These are phyloP conservation scores for Merluccius polli DNA, from an alignment of 2,797 vertebrate genomes.

Conservation along the genomic window DNA sequence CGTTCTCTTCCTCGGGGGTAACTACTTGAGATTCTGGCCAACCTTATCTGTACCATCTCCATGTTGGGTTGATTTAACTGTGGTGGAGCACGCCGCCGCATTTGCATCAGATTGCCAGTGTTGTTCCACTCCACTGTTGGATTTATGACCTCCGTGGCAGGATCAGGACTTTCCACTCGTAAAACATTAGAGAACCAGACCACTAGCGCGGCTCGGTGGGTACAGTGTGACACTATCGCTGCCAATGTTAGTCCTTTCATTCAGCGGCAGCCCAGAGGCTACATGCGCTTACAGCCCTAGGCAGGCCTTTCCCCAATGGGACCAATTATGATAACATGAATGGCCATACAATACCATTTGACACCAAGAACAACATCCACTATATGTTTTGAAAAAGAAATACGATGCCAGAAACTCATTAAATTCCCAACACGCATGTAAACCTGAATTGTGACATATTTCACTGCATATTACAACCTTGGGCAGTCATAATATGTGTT, in stretches of 20 bases:
- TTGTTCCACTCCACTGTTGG: constrained; percentile 18
- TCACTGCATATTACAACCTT: no score
- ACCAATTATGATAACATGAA: background rate
- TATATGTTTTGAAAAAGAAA: background rate
- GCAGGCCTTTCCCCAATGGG: background rate
- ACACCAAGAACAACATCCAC: background rate
- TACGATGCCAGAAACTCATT: no score
- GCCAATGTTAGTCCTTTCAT: constrained; percentile 3
- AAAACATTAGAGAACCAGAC: background rate
- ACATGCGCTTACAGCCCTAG: background rate
- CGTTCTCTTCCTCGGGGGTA: constrained; percentile 45
- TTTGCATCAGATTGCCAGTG: constrained; percentile 38
- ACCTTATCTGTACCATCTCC: constrained; percentile 47
- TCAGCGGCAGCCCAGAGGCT: background rate
- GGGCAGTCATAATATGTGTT: no score
- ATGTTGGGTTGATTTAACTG: constrained; percentile 54
- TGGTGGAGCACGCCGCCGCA: constrained; percentile 42
- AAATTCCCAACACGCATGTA: no score
- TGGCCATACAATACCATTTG: background rate
- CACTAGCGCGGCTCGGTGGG: background rate
- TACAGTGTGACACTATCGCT: background rate
- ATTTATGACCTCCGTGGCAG: constrained; percentile 17
- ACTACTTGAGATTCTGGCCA: constrained; percentile 53
- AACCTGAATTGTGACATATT: no score
- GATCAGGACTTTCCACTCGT: constrained; percentile 3